Conservation (phyloP, 1,140 invertebrate species). For the Drosophila bocqueti region DNA sequence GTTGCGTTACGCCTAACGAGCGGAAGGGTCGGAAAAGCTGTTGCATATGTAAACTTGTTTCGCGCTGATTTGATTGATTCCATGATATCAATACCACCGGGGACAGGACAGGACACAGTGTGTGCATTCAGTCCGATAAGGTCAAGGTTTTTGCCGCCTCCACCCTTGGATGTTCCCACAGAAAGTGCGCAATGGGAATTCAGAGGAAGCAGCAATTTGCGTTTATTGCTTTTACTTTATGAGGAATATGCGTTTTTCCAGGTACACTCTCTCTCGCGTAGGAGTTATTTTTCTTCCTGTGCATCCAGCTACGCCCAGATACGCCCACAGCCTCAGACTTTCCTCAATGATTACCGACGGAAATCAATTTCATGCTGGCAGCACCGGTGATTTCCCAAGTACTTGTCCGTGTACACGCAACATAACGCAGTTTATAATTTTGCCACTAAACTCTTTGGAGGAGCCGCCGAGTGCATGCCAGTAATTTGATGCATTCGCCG, state of each 20-base stretch:
- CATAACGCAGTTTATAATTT: slow-evolving; percentile 51
- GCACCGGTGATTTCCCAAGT: slow-evolving; percentile 17
- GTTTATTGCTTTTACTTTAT: slow-evolving; percentile 7
- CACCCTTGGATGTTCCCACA: neutral
- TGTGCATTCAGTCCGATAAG: slow-evolving; percentile 32
- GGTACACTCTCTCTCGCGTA: no score
- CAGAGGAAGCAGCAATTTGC: neutral
- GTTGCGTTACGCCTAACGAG: slow-evolving; percentile 19
- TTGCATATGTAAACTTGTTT: slow-evolving; percentile 44
- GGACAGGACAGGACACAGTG: slow-evolving; percentile 3
- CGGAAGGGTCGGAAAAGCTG: slow-evolving; percentile 26
- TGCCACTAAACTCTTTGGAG: slow-evolving; percentile 22
- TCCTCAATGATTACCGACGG: slow-evolving; percentile 31
- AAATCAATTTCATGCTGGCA: slow-evolving; percentile 39
- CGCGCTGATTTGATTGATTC: slow-evolving; percentile 72
- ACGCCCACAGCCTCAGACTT: slow-evolving; percentile 21
- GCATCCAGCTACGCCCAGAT: neutral
- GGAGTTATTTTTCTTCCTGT: neutral
- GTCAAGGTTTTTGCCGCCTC: slow-evolving; percentile 53
- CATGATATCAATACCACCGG: slow-evolving; percentile 41
- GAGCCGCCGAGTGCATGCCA: slow-evolving; percentile 30
- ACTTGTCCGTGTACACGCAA: slow-evolving; percentile 27
- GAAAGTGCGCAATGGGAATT: slow-evolving; percentile 15
- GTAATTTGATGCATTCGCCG: slow-evolving; percentile 36
- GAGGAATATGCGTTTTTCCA: neutral